These are phyloP conservation scores for Oxystoma pomonae DNA, from an alignment of 2,888 invertebrate genomes.

Conservation along the genomic window DNA sequence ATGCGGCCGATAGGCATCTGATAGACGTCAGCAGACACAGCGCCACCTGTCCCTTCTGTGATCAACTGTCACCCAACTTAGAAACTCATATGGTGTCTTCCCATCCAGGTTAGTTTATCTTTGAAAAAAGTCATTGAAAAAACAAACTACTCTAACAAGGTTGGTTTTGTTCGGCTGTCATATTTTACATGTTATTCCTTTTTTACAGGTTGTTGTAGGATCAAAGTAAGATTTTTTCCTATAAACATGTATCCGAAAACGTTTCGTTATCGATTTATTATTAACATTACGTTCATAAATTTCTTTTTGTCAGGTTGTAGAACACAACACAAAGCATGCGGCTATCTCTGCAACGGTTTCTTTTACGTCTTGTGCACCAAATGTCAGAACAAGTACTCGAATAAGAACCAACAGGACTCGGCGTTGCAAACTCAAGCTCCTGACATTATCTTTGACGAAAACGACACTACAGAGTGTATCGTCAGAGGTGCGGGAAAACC, in stretches of 20 bases:
- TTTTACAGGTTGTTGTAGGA: too few species aligned
- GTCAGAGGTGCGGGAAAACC: constrained; percentile 31
- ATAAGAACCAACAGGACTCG: constrained; percentile 27
- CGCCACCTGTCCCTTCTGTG: constrained; percentile 45
- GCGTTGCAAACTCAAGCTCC: constrained; percentile 39
- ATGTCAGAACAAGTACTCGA: constrained; percentile 49
- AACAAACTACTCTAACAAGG: too few species aligned
- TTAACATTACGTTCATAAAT: too few species aligned
- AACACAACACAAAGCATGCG: too few species aligned
- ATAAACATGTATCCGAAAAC: too few species aligned
- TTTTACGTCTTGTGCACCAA: constrained; percentile 52
- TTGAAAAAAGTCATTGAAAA: too few species aligned
- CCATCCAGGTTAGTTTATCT: constrained; percentile 52
- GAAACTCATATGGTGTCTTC: constrained; percentile 48
- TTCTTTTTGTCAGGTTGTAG: neutral
- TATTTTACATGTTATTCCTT: too few species aligned
- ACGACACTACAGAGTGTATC: constrained; percentile 38
- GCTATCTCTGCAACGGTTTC: constrained; percentile 16
- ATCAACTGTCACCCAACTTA: constrained; percentile 45
- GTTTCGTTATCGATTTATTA: too few species aligned
- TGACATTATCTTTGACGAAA: constrained; percentile 45
- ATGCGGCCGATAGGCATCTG: neutral
- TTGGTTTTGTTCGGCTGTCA: constrained; percentile 47
- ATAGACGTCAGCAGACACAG: constrained; percentile 29
- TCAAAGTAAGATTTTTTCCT: too few species aligned